Base-by-base conservation (phyloP, 2,888 invertebrate genomes). In the Parnassius orleans region DNA sequence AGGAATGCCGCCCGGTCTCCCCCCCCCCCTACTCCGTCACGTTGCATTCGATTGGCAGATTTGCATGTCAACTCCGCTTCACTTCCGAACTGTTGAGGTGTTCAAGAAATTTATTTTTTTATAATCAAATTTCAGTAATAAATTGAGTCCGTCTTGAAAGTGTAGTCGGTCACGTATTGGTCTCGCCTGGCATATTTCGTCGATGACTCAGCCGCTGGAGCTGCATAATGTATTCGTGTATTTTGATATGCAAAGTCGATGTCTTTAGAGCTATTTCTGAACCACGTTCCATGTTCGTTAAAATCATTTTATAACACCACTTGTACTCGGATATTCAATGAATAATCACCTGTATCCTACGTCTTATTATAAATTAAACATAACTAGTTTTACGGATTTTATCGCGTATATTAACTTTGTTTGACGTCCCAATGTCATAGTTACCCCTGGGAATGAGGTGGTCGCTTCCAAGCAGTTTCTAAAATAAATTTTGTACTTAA, bases 41-140 rank as follows among this genome's bases (percentile, higher is more conserved):
- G 83, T 86, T 87, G 87, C 86, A 86, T 83, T 84, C 83, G 82
- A 87, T 78, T 82, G 84, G 86, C 81, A 80, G 83, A 87, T 88
- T 88, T 86, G 83, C 87, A 86, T 86, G 83, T 66, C 69, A 64
- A 54, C 50, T 33, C 46, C 50, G 44, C 50, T 62, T 50, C 53
- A 24, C 57, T 62, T 44, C n/a, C 51, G 41, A 58, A 58, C 54
- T 51, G 14, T 19, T 53, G 15, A 52, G 41, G 57, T 57, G 53
- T 47, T 42, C 47, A 43, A n/a, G 43, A 62, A 42, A 54, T 50
- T 50, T 60, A 53, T 53, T 60, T 42, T 60, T 53, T 58, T 54
- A 54, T 50, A 54, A 54, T 54, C 19, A 24, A 60, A 44, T 53
- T 53, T 42, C 48, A 15, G n/a, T 53, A 46, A 60, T 53, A 46